Base-by-base conservation (phyloP, 2,113 vertebrate genomes). In the Myotis brandtii region DNA sequence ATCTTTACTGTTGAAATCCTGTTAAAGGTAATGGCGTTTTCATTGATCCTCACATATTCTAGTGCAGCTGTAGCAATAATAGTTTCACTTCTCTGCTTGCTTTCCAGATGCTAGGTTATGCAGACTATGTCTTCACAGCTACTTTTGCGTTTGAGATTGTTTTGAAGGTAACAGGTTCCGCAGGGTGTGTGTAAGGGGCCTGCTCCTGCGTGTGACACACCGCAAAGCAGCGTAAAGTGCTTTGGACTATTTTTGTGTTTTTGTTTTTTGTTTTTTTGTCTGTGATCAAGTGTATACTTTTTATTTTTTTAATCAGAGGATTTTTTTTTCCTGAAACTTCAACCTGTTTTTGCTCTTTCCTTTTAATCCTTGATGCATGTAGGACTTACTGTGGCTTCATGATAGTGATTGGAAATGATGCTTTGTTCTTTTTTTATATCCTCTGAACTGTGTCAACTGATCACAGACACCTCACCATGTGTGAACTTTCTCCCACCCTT, bases 1-100 rank as follows among this genome's bases (percentile, higher is more conserved):
- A 99, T 99, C 99, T 99, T 99, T 99, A 99, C 99, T 98, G 99
- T 99, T 99, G 99, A 99, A 99, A 99, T 99, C 99, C 98, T 99
- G 97, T 99, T 99, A 98, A 99, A 99, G 99, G 99, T 99, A 99
- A 99, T 98, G 98, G 96, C 97, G 96, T 98, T 98, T 98, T 98
- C 95, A 95, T 97, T 97, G 95, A 92, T 97, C 97, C 79, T 97
- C 94, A 94, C 98, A 96, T 98, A 97, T 90, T 83, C 94, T 90
- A 98, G 97, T 96, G 89, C 98, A 98, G 98, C 95, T 98, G 97
- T 98, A 98, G 98, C 98, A 99, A 97, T 99, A 99, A 99, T 97
- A 95, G 98, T 98, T 97, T 97, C 99, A 98, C 98, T 98, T 99
- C 98, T 99, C 98, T 99, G 98, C 98, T 99, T 99, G 98, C 99